Percentiles rank a stretch among this genome's conserved stretches.
These are phyloP conservation scores for Austrolebias charrua DNA, from an alignment of 2,797 vertebrate species.

Conservation along the genomic window DNA sequence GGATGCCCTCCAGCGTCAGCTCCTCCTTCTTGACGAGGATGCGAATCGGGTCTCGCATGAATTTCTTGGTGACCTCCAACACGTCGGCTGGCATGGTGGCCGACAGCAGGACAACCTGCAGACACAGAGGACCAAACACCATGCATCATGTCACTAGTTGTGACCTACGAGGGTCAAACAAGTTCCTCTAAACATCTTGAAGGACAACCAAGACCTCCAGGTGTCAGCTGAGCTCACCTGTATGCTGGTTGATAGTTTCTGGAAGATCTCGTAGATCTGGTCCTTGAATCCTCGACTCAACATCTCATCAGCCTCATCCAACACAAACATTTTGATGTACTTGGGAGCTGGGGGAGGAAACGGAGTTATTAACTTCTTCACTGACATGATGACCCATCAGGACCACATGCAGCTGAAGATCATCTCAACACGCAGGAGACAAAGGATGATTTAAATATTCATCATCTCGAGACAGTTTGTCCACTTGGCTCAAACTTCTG, in stretches of 20 bases:
- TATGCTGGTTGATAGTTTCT: slow-evolving; percentile 96
- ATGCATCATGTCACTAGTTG: too few relatives aligned
- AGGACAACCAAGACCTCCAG: too few relatives aligned
- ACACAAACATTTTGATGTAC: slow-evolving; percentile 98
- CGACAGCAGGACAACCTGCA: slow-evolving; percentile 93
- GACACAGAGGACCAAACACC: slow-evolving; percentile 73
- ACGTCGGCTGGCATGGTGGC: slow-evolving; percentile 99
- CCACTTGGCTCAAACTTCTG: not conserved
- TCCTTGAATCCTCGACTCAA: slow-evolving; percentile 98
- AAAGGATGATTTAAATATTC: too few relatives aligned
- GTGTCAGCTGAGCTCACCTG: slow-evolving; percentile 84
- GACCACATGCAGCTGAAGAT: too few relatives aligned
- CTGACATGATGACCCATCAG: too few relatives aligned
- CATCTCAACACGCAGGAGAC: too few relatives aligned
- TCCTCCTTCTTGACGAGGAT: slow-evolving; percentile 99
- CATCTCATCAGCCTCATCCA: slow-evolving; percentile 99
- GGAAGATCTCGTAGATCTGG: slow-evolving; percentile 99
- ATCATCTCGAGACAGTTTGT: not conserved
- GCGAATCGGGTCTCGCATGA: slow-evolving; percentile 96
- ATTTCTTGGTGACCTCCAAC: slow-evolving; percentile 98
- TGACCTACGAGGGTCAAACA: too few relatives aligned
- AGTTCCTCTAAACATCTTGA: too few relatives aligned
- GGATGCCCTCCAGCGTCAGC: slow-evolving; percentile 98
- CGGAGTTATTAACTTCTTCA: too few relatives aligned
- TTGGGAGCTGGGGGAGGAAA: slow-evolving; percentile 81